Evolutionary conservation across 2,888 invertebrate species (phyloP), one percentile per base, ranked within the genome.

Genomic region (Drosophila kanekoi): DNA sequence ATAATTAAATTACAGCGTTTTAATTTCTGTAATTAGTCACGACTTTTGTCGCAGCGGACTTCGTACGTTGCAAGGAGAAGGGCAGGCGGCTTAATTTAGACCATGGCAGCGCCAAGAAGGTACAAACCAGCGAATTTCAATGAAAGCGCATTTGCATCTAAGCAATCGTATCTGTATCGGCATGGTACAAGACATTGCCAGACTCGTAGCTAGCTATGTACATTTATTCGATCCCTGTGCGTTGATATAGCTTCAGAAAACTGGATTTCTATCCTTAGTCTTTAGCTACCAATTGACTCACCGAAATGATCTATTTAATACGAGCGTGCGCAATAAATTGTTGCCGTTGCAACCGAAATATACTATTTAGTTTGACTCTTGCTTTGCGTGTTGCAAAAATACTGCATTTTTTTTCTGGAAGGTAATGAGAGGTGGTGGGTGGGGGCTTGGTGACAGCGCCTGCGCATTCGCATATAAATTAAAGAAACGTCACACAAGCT

Each of bases 1-100:
- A 92, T 92, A 92, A 92, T 92, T 92, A 92, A 90, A 92, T 92
- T 92, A 92, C 92, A 92, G 91, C 90, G 92, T 92, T 92, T 92
- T 92, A 92, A 92, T 92, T 92, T 92, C 91, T 91, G 92, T 92
- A 92, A 92, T 92, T 92, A 92, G 92, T 92, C 92, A 92, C 92
- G 92, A 92, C 89, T 92, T 92, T 85, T 78, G 77, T 72, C 71
- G 77, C 76, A 60, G 82, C 53, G 53, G 58, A 45, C 74, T 32
- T 43, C 13, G 41, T 11, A 33, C 61, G 48, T 32, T 40, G 45
- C 23, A 8, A 18, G 13, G 45, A n/a, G 41, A 11, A 13, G 33
- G 35, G 28, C 44, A 41, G 11, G 40, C 38, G 33, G 35, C 23
- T 33, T 23, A 48, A 44, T 18, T 35, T 47, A 51, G 54, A 35